These are phyloP conservation scores for Marasmarcha lunaedactyla DNA, from an alignment of 2,888 invertebrate genomes.

Conservation along the genomic window DNA sequence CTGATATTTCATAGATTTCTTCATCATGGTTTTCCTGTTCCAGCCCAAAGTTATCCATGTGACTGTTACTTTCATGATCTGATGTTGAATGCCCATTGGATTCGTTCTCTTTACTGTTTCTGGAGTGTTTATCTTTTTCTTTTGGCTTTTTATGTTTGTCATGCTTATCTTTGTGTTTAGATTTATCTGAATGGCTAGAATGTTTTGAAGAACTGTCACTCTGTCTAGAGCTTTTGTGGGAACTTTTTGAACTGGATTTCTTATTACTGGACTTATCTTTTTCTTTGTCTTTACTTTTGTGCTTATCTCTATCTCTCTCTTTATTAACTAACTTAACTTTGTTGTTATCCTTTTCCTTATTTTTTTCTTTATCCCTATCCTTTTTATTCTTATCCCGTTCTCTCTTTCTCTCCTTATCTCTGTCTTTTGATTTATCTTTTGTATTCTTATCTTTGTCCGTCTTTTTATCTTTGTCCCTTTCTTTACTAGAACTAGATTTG, in stretches of 20 bases:
- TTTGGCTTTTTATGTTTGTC: conserved; percentile 22
- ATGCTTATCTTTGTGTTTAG: conserved; percentile 5
- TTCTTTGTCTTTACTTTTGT: conserved; percentile 29
- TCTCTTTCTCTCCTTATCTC: conserved; percentile 18
- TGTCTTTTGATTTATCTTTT: conserved; percentile 31
- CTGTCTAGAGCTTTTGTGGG: conserved; percentile 24
- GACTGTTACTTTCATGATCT: conserved; percentile 20
- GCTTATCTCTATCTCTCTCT: conserved; percentile 23
- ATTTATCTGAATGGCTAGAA: conserved; percentile 18
- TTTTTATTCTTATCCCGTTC: conserved; percentile 13
- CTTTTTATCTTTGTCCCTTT: conserved; percentile 29
- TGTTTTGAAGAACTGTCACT: conserved; percentile 23
- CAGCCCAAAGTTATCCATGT: background rate
- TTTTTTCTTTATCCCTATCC: conserved; percentile 20
- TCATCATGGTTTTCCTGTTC: conserved; percentile 21
- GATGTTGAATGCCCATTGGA: conserved; percentile 15
- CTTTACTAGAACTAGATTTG: conserved; percentile 41
- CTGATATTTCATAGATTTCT: conserved; percentile 44
- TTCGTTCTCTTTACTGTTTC: conserved; percentile 29
- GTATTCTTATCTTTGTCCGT: conserved; percentile 8
- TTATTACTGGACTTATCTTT: conserved; percentile 28
- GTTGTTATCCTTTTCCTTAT: conserved; percentile 17
- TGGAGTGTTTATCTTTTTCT: conserved; percentile 26
- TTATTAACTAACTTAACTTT: too few species aligned
- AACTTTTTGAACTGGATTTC: conserved; percentile 26